Evolutionary conservation across 2,888 invertebrate species (phyloP), one percentile per base, ranked within the genome.

Genomic region (Tetropium fuscum): DNA sequence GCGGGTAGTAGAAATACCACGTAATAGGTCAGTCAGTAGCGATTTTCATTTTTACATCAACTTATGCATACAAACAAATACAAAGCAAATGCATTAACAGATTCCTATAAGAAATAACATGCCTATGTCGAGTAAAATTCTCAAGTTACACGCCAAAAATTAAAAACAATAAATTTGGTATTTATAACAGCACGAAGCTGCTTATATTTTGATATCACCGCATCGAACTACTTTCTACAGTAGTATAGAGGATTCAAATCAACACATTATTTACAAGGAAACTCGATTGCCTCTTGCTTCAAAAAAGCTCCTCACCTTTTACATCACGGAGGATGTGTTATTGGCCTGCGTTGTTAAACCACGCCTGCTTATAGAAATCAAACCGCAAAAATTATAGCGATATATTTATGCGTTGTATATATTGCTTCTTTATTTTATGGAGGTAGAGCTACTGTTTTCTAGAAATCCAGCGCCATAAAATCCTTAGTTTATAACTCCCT

Each of bases 311-410:
- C 34, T 34, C 11, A 13, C 7, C 4, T 34, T 34, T 34, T 13
- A 13, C 15, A 13, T 13, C 13, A 13, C 13, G 34, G 15, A 34
- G 34, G 34, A 34, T 34, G 10, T n/a, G 36, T 13, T 34, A 34
- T 25, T 25, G 20, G 22, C n/a, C 15, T 51, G 55, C 48, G 61
- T 63, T 61, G 59, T 60, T 53, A 40, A 60, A 66, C 63, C 66
- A 60, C 63, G 58, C 66, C 66, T 58, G 55, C 36, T 64, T 64
- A 60, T 57, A 60, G 63, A 64, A 66, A 66, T 63, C 63, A 58
- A 57, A 53, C 55, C 57, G 63, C 48, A 66, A 64, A 66, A 66
- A 66, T 60, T 54, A 53, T 58, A 40, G 25, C 40, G 58, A 47
- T 51, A 51, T 38, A 44, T 57, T 58, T 65, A 56, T 58, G 54